These are phyloP conservation scores for Phacellophora camtschatica DNA, from an alignment of 30 jellyfish, hydroid and myxozoan species.

Conservation along the genomic window DNA sequence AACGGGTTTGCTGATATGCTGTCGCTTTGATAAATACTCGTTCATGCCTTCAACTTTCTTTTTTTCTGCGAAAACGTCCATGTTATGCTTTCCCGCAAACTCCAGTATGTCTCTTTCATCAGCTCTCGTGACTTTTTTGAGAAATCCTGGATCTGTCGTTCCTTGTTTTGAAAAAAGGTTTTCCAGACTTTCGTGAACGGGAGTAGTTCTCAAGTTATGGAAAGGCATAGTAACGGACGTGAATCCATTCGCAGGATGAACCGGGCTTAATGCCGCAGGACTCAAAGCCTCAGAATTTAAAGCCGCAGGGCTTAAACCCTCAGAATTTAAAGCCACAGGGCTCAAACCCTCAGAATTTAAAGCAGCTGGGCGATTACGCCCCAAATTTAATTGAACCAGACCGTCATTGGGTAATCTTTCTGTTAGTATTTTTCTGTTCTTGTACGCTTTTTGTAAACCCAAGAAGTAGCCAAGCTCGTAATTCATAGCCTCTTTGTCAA, in stretches of 20 bases:
- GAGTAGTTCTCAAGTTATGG: constrained; percentile 15
- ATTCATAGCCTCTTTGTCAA: constrained; percentile 69
- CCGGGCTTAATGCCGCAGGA: constrained; percentile 19
- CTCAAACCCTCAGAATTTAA: too few species aligned
- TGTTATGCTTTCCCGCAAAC: constrained; percentile 59
- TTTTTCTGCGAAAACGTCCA: constrained; percentile 68
- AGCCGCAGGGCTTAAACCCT: too few species aligned
- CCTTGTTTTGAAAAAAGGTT: constrained; percentile 24
- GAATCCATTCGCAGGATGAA: constrained; percentile 51
- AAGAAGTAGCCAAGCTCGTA: constrained; percentile 63
- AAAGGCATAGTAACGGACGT: constrained; percentile 56
- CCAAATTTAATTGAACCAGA: constrained; percentile 28
- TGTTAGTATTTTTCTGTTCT: constrained; percentile 23
- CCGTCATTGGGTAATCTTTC: constrained; percentile 11
- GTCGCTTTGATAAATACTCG: constrained; percentile 44
- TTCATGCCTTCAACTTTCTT: constrained; percentile 35
- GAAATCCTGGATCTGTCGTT: constrained; percentile 53
- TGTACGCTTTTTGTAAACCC: constrained; percentile 61
- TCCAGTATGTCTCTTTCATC: constrained; percentile 56
- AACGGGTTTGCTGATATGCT: background rate
- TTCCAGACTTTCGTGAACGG: constrained; percentile 44
- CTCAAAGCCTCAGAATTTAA: too few species aligned
- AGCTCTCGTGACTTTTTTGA: constrained; percentile 47
- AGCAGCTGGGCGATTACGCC: background rate
- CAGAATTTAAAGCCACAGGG: too few species aligned